phyloP scores from a whole-genome alignment of 2,797 vertebrate species.

The Microhierax caerulescens region DNA sequence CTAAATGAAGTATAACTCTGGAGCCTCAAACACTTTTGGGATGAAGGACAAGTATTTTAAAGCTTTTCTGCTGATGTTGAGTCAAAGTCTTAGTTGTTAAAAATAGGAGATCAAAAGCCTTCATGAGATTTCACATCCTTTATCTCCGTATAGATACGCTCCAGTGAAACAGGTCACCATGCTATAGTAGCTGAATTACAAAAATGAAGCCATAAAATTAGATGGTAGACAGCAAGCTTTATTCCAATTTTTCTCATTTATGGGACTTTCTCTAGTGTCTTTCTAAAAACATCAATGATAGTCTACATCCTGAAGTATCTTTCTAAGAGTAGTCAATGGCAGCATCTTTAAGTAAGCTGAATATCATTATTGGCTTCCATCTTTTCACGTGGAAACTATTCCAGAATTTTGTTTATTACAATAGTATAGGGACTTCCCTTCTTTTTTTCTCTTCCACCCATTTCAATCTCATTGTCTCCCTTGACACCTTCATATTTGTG shows the following conservation, averaged over 20 bases:
- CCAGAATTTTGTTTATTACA: not conserved
- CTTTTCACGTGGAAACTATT: not conserved
- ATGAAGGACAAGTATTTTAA: conserved; percentile 69
- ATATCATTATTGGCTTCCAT: not conserved
- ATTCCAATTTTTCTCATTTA: not conserved
- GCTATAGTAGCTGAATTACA: not conserved
- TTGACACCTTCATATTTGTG: not conserved
- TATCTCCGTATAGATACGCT: not conserved
- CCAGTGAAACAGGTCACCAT: not conserved
- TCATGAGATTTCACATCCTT: not conserved
- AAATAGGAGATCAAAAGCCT: conserved; percentile 55
- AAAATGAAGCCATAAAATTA: not conserved
- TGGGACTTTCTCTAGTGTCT: not conserved
- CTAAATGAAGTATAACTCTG: conserved; percentile 72
- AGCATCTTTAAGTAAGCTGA: not conserved
- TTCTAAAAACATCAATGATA: not conserved
- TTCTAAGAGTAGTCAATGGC: not conserved
- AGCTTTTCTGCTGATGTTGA: conserved; percentile 73
- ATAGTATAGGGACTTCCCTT: not conserved
- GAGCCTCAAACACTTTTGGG: conserved; percentile 57
- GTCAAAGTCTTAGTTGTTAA: conserved; percentile 62
- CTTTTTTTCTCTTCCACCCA: not conserved
- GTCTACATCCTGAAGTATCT: not conserved
- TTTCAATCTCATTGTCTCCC: not conserved
- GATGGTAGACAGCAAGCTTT: not conserved